A percentile compares a stretch with the other conserved stretches of the same genome.
Evolutionary conservation across 2,888 invertebrate species (phyloP).

Genomic region (Lasius fuliginosus): DNA sequence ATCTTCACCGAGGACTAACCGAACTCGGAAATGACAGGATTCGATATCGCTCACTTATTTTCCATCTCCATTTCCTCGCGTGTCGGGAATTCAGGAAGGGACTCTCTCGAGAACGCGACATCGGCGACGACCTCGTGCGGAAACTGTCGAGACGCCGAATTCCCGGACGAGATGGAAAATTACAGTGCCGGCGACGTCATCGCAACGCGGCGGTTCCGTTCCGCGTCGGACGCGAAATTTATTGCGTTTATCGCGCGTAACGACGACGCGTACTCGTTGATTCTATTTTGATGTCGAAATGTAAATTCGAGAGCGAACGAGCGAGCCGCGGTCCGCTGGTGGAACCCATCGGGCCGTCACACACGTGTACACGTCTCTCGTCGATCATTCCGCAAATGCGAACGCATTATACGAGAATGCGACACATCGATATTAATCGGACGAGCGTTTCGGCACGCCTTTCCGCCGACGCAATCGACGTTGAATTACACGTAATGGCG

Average conservation of each 20-base stretch:
- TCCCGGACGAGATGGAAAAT: slow-evolving; percentile 61
- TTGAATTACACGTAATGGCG: slow-evolving; percentile 43
- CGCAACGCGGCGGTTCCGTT: slow-evolving; percentile 56
- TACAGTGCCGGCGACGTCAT: slow-evolving; percentile 59
- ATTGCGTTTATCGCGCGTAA: slow-evolving; percentile 66
- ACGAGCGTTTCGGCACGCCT: slow-evolving; percentile 17
- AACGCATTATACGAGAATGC: slow-evolving; percentile 36
- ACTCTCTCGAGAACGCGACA: slow-evolving; percentile 5
- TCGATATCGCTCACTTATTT: slow-evolving; percentile 40
- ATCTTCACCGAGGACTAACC: background rate
- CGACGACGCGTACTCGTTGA: slow-evolving; percentile 51
- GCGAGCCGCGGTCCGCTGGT: background rate
- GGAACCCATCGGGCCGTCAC: background rate
- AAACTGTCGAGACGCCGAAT: slow-evolving; percentile 48
- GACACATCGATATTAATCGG: slow-evolving; percentile 50
- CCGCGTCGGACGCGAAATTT: slow-evolving; percentile 72
- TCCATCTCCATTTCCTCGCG: slow-evolving; percentile 45
- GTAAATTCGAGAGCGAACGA: slow-evolving; percentile 64
- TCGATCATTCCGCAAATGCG: slow-evolving; percentile 48
- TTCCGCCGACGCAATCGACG: slow-evolving; percentile 25
- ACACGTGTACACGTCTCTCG: slow-evolving; percentile 15
- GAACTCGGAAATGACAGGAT: slow-evolving; percentile 25
- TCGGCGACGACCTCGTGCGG: slow-evolving; percentile 7
- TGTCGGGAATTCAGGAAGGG: background rate
- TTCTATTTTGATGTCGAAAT: slow-evolving; percentile 69